Evolutionary conservation across 2,113 vertebrate species (phyloP).

Genomic region (Rynchops niger): DNA sequence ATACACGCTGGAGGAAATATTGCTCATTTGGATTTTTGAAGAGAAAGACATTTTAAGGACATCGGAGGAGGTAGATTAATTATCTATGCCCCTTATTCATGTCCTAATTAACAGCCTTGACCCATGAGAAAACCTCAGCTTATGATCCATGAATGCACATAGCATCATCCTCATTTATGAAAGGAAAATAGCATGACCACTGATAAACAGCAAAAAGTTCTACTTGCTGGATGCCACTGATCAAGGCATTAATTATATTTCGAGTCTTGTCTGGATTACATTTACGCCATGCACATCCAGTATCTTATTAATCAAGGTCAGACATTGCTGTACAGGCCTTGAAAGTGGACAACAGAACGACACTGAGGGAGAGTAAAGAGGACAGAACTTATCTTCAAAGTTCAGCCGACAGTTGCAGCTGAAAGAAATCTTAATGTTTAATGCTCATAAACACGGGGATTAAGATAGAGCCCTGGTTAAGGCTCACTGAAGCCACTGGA

Average conservation of each 20-base stretch:
- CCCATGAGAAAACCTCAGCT: slow-evolving; percentile 25
- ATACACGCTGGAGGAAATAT: slow-evolving; percentile 6
- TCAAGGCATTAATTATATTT: slow-evolving; percentile 16
- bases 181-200: background rate
- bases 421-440: background rate
- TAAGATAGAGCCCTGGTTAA: background rate
- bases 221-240: background rate
- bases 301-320: slow-evolving; percentile 8
- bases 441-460: background rate
- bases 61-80: slow-evolving; percentile 24
- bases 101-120: slow-evolving; percentile 40
- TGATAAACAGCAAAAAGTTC: background rate
- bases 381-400: background rate
- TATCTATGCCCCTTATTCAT: slow-evolving; percentile 10
- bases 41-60: slow-evolving; percentile 44
- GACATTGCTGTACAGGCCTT: background rate
- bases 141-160: slow-evolving; percentile 12
- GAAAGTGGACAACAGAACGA: background rate
- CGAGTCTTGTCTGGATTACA: background rate
- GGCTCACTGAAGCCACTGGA: background rate
- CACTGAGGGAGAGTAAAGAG: background rate
- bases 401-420: background rate
- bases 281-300: background rate
- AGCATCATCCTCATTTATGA: slow-evolving; percentile 5
- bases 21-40: slow-evolving; percentile 4